Base-by-base conservation (phyloP, 2,888 invertebrate species). In the Agonopterix arenella region DNA sequence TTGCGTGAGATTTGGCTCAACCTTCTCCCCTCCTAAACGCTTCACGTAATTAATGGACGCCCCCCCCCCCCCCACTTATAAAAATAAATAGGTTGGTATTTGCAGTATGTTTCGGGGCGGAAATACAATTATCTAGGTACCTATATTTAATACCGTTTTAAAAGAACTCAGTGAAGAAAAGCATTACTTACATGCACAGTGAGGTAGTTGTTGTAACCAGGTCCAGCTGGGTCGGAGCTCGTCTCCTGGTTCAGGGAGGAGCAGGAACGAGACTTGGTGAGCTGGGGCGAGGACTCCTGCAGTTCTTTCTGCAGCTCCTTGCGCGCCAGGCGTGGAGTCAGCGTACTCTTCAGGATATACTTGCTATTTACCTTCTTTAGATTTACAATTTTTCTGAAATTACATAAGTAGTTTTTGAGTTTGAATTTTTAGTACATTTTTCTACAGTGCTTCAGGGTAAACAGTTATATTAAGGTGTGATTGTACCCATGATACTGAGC, bases 321-420 rank as follows among this genome's bases (percentile, higher is more conserved):
- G 41, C 96, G 89, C 8, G 93, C 93, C 54, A 95, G 79, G 49
- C 93, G 91, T 4, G 96, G 96, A 0, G 96, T 96, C 53, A 96
- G 71, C 0, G 96, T 95, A 44, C 95, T 95, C 83, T 95, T 95
- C 36, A 96, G 77, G 49, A 96, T 96, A 66, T 96, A 94, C 70
- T 94, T 95, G 73, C 95, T 95, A 76, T 93, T 95, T 36, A 93
- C 93, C 76, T 94, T 93, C 73, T 93, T 93, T 59, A 94, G 67
- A 53, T 89, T 93, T 0, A 94, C 93, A 57, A 90, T 92, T 83
- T 93, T 93, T 77, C 93, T 93, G 70, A n/a, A 75, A 70, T 11
- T 28, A 28, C 28, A 28, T 7, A 28, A 28, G 28, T 5, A 28
- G 7, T 4, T 7, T 18, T 28, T 28, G 7, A 28, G 28, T 28